Evolutionary conservation across 1,140 invertebrate genomes (phyloP), one percentile per base, ranked within the genome.

Genomic region (Atta colombica): DNA sequence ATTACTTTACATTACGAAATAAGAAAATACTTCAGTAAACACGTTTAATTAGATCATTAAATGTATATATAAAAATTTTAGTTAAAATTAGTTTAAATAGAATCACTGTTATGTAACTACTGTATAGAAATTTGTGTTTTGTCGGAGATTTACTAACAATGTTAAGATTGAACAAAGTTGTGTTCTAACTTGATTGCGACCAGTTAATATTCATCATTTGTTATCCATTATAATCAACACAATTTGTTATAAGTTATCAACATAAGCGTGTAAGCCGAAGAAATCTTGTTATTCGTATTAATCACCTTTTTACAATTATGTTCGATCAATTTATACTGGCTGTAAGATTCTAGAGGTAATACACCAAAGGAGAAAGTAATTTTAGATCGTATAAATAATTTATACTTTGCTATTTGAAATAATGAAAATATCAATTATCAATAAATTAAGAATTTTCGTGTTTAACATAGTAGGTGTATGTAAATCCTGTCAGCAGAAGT

Each of bases 71-170:
- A 55, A 58, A 81, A 16, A 16, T 60, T 35, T 60, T 72, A 72
- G 18, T 82, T 82, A 31, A 82, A 10, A 25, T 81, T 81, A 81
- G 71, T 58, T 81, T 81, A 60, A 58, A 82, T 45, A 31, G 58
- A 28, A 45, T 39, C 21, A 58, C 45, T 60, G 21, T 81, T 58
- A 58, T 16, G 28, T 65, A 55, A 80, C 49, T 55, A 55, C 6
- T 80, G 4, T 53, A 28, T 80, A 71, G 6, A 81, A 45, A 5
- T 71, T 81, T 71, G 31, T 39, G 66, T 81, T 66, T 68, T 51
- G 25, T 55, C 21, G 58, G 28, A 72, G 12, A 18, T 71, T 72
- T 58, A 28, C 16, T 60, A n/a, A 71, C 25, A 53, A 49, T 68
- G n/a, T 81, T 60, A 18, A 71, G 66, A 39, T 82, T 60, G 12